phyloP scores from a whole-genome alignment of 2,888 invertebrate species.

The Stegophylla sp. region DNA sequence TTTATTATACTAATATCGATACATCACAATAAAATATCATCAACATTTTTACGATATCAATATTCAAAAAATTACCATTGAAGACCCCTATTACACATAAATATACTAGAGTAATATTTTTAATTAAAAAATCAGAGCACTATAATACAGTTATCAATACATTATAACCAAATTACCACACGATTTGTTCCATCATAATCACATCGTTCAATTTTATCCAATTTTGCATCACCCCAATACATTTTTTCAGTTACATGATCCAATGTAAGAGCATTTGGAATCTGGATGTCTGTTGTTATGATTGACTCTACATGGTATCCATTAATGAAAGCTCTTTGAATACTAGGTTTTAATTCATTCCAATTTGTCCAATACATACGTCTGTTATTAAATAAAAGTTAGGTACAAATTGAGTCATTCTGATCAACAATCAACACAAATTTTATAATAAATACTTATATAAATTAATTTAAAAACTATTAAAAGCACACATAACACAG shows the following conservation, averaged over 20 bases:
- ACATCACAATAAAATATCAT: too few species aligned
- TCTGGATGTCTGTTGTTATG: conserved; percentile 79
- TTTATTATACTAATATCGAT: too few species aligned
- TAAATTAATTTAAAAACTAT: not conserved
- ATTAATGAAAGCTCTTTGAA: conserved; percentile 77
- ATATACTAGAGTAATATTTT: too few species aligned
- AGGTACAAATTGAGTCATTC: not conserved
- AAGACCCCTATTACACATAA: too few species aligned
- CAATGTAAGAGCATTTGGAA: conserved; percentile 84
- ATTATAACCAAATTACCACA: conserved; percentile 70
- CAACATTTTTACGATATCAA: too few species aligned
- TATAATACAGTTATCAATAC: not conserved
- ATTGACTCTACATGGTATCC: conserved; percentile 76
- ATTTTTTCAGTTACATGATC: conserved; percentile 78
- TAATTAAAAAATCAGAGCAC: too few species aligned
- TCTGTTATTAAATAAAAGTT: conserved; percentile 64
- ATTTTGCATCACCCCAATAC: conserved; percentile 85
- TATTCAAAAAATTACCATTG: too few species aligned
- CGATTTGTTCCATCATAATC: conserved; percentile 81
- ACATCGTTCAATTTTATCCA: conserved; percentile 83
- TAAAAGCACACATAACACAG: too few species aligned
- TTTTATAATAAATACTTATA: not conserved
- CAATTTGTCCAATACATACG: conserved; percentile 90
- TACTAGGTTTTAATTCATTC: conserved; percentile 80
- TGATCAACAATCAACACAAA: not conserved